phyloP scores from a whole-genome alignment of 2,113 vertebrate genomes.

The Dissostichus mawsoni region DNA sequence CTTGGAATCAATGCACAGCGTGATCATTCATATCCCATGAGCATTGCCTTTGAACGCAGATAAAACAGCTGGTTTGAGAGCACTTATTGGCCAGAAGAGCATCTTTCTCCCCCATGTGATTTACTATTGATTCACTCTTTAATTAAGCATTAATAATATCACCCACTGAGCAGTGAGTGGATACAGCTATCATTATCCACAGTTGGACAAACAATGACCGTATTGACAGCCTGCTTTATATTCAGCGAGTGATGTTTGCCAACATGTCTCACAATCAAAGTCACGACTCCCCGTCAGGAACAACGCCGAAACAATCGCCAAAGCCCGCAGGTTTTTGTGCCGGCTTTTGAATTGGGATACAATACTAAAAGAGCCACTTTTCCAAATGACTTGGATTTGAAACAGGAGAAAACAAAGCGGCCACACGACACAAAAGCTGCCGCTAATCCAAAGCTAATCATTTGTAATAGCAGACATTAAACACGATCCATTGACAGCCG shows the following conservation, averaged over 20 bases:
- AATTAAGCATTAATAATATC: constrained; percentile 14
- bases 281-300: constrained; percentile 19
- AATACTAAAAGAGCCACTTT: constrained; percentile 47
- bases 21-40: background rate
- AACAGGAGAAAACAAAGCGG: constrained; percentile 50
- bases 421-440: constrained; percentile 54
- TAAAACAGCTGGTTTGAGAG: constrained; percentile 13
- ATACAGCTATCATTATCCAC: constrained; percentile 6
- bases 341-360: constrained; percentile 28
- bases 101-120: constrained; percentile 23
- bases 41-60: constrained; percentile 9
- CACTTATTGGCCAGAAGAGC: constrained; percentile 27
- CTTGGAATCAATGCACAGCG: background rate
- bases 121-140: constrained; percentile 34
- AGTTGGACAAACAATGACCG: constrained; percentile 32
- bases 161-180: constrained; percentile 15
- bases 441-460: constrained; percentile 75
- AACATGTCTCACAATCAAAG: constrained; percentile 42
- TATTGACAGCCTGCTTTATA: constrained; percentile 18
- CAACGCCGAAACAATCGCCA: constrained; percentile 12
- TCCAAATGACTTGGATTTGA: constrained; percentile 52
- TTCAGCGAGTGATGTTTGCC: constrained; percentile 35
- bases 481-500: constrained; percentile 53
- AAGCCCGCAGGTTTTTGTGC: background rate
- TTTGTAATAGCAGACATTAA: constrained; percentile 72